A percentile compares a stretch with the other conserved stretches of the same genome.
phyloP scores from a whole-genome alignment of 64 coral and sea anemone genomes.

The Pocillopora damicornis region DNA sequence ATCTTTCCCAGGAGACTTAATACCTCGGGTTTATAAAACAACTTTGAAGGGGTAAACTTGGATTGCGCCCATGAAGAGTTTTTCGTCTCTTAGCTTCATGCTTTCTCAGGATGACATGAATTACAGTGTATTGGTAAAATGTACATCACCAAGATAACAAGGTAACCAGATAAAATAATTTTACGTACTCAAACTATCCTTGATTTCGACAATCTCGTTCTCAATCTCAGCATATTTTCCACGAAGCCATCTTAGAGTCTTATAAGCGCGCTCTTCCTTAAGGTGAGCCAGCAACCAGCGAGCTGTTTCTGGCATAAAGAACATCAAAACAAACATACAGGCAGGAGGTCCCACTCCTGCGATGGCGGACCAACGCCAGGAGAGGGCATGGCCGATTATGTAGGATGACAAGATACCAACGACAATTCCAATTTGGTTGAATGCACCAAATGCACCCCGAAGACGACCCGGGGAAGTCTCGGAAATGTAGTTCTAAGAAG shows the following conservation, averaged over 20 bases:
- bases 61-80: no score
- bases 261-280: conserved; percentile 50
- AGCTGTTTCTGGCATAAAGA: conserved; percentile 82
- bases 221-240: conserved; percentile 53
- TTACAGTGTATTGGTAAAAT: no score
- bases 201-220: conserved; percentile 62
- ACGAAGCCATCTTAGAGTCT: conserved; percentile 65
- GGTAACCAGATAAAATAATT: neutral
- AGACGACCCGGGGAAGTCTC: conserved; percentile 61
- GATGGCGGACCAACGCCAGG: conserved; percentile 72
- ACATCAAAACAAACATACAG: conserved; percentile 47
- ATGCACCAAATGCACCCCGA: conserved; percentile 60
- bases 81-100: no score
- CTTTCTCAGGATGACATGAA: no score
- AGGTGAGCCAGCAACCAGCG: conserved; percentile 63
- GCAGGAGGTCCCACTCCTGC: conserved; percentile 44
- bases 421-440: conserved; percentile 70
- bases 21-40: no score
- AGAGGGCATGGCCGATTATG: conserved; percentile 40
- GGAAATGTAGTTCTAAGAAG: conserved; percentile 63
- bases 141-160: no score
- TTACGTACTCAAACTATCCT: conserved; percentile 63
- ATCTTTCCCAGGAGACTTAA: no score
- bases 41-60: no score
- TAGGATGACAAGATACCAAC: conserved; percentile 60